Conservation (phyloP, 2,797 vertebrate genomes). For the Arrhamphus sclerolepis region DNA sequence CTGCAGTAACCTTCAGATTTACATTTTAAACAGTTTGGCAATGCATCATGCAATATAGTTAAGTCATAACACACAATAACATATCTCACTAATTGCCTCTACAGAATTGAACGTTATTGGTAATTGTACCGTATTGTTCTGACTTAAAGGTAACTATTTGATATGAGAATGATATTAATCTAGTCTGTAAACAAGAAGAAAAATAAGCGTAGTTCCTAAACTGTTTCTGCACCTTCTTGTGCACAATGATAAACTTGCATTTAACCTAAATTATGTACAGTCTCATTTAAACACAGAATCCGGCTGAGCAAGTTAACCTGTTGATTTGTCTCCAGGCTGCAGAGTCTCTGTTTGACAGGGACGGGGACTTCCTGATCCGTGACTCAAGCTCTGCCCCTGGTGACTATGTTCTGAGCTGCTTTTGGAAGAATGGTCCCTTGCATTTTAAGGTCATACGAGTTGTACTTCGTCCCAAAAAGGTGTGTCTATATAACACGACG, state of each 20-base stretch:
- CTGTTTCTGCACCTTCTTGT: background rate
- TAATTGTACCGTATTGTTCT: background rate
- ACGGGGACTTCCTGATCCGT: slow-evolving; percentile 89
- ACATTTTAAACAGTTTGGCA: no score
- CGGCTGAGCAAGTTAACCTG: slow-evolving; percentile 3
- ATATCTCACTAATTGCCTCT: background rate
- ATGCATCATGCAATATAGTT: no score
- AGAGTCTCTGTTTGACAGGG: slow-evolving; percentile 81
- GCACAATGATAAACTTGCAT: background rate
- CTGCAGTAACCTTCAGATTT: no score
- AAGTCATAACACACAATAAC: no score
- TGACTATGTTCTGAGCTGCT: slow-evolving; percentile 86
- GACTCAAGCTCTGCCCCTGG: slow-evolving; percentile 77
- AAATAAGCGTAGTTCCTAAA: background rate
- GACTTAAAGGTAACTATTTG: no score
- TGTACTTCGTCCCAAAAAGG: slow-evolving; percentile 85
- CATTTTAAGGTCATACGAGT: slow-evolving; percentile 90
- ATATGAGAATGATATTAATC: no score
- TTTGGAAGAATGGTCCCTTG: slow-evolving; percentile 79
- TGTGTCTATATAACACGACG: slow-evolving; percentile 24
- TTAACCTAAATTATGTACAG: background rate
- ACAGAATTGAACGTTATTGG: background rate
- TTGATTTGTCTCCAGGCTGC: slow-evolving; percentile 74
- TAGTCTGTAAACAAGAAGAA: no score
- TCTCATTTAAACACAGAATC: background rate